phyloP scores from a whole-genome alignment of 1,140 invertebrate species.

The Apis mellifera region Amel_HAv3.1 CM009931.2:11241501-11242000 shows the following conservation, averaged over 20 bases:
- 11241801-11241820: constrained; percentile 10
- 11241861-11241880: constrained; percentile 50
- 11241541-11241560: too few species aligned
- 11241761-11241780: background rate
- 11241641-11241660: background rate
- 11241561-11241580: too few species aligned
- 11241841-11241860: background rate
- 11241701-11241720: constrained; percentile 15
- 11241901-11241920: constrained; percentile 22
- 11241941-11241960: constrained; percentile 50
- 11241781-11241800: background rate
- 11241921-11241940: constrained; percentile 26
- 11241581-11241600: too few species aligned
- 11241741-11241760: background rate
- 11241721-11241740: constrained; percentile 8
- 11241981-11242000: background rate
- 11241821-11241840: constrained; percentile 2
- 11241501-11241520: too few species aligned
- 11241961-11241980: constrained; percentile 21
- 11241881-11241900: constrained; percentile 48
- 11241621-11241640: background rate
- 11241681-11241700: background rate
- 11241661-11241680: background rate
- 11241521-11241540: too few species aligned
- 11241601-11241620: background rate